phyloP scores from a whole-genome alignment of 1,140 invertebrate genomes.

The Oreohelix idahoensis region DNA sequence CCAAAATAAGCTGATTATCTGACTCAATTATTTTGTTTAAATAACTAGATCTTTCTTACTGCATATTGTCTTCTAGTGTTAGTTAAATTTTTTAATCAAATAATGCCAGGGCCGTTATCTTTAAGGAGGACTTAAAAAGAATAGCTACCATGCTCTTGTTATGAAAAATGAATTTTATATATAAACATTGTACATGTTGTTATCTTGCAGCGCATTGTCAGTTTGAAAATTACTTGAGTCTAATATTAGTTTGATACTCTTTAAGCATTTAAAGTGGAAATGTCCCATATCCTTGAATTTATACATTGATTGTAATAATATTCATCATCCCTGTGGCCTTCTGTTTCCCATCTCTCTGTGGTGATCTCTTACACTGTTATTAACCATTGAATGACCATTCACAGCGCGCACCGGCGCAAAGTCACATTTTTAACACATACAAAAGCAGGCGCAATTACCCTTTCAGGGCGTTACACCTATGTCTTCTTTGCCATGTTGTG shows the following conservation, averaged over 20 bases:
- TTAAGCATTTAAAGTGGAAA: background rate
- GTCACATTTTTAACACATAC: constrained; percentile 13
- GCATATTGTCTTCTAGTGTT: background rate
- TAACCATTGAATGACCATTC: constrained; percentile 33
- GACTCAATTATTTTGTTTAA: background rate
- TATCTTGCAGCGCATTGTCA: background rate
- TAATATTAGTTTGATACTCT: background rate
- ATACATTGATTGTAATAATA: background rate
- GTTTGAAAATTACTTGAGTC: background rate
- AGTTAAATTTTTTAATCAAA: too few relatives aligned
- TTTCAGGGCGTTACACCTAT: constrained; percentile 7
- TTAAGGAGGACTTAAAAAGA: too few relatives aligned
- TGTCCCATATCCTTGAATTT: background rate
- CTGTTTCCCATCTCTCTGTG: constrained; percentile 10
- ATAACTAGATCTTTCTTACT: background rate
- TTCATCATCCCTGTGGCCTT: constrained; percentile 10
- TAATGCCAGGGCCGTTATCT: too few relatives aligned
- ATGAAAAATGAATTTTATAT: too few relatives aligned
- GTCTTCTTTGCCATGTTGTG: background rate
- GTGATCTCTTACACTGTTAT: constrained; percentile 13
- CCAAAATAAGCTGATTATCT: background rate
- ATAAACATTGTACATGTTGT: too few relatives aligned
- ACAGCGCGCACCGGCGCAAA: constrained; percentile 16
- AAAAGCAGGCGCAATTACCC: constrained; percentile 29
- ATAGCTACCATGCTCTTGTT: too few relatives aligned